Percentiles rank a stretch among this genome's conserved stretches.
Conservation (phyloP, 2,888 invertebrate genomes). For the Tinea pellionella region DNA sequence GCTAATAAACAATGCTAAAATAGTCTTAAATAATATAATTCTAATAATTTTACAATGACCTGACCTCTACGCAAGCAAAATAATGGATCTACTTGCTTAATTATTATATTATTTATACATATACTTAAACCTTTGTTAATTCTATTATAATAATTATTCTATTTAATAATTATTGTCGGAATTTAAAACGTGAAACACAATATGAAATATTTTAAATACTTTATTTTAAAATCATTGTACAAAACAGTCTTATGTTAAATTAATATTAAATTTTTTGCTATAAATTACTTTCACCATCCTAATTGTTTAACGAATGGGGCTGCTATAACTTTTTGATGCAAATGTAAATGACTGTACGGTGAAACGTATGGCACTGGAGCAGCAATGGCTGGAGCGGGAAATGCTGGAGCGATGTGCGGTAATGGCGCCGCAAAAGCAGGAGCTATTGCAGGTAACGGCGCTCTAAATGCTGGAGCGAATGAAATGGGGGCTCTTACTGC, state of each 20-base stretch:
- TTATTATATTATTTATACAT: too few species aligned
- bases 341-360: slow-evolving; percentile 55
- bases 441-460: slow-evolving; percentile 24
- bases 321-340: slow-evolving; percentile 34
- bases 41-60: too few species aligned
- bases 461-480: slow-evolving; percentile 22
- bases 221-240: not conserved
- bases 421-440: slow-evolving; percentile 30
- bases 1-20: too few species aligned
- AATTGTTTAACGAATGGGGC: slow-evolving; percentile 34
- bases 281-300: slow-evolving; percentile 31
- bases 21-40: too few species aligned
- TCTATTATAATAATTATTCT: too few species aligned
- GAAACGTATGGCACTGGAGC: slow-evolving; percentile 29
- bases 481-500: slow-evolving; percentile 22
- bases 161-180: not conserved
- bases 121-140: too few species aligned
- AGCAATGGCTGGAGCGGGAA: slow-evolving; percentile 18
- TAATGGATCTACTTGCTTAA: too few species aligned
- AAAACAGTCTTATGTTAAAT: not conserved
- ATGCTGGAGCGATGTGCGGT: slow-evolving; percentile 19
- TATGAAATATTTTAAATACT: not conserved
- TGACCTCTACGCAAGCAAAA: too few species aligned
- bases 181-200: not conserved
- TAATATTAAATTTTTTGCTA: not conserved